Evolutionary conservation across 2,888 invertebrate species (phyloP), one percentile per base, ranked within the genome.

Genomic region (Crocallis elinguaria): DNA sequence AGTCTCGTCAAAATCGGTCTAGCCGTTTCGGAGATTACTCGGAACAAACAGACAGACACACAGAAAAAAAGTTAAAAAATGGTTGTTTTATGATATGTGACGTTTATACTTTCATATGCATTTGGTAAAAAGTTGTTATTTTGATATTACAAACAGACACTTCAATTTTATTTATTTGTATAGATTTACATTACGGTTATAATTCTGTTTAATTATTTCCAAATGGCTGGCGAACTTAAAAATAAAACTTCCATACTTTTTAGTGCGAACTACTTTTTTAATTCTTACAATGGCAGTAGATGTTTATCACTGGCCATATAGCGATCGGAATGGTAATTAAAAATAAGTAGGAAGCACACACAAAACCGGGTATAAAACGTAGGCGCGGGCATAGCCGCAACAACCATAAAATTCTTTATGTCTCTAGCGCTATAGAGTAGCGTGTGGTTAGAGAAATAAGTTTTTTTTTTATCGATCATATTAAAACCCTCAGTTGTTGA

Each of bases 301-400:
- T 85, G 63, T 72, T 84, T 82, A 86, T 86, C 82, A 68, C 66
- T 62, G 60, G 77, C 71, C 65, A 73, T 77, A 78, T 75, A 77
- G 76, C 73, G 85, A 85, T 88, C 84, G 84, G 82, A 83, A 84
- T 79, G 79, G 74, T 84, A 85, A 89, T 88, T 88, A 85, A 84
- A n/a, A 82, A 83, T 82, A 82, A 80, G 82, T 82, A 84, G 86
- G 84, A 86, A 88, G 82, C 75, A 75, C 67, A 73, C 67, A 74
- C 77, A 70, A 82, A 83, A 75, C 79, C 73, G 75, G 76, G 76
- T 77, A 75, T 83, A 79, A 81, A 79, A 75, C 67, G 75, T 82
- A 84, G 83, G 84, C 80, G 82, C 80, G 75, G 73, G 75, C 73
- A 69, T 60, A 64, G 71, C 77, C 74, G 60, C 73, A 72, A 77